phyloP scores from a whole-genome alignment of 2,797 vertebrate species.

The Heliangelus exortis region DNA sequence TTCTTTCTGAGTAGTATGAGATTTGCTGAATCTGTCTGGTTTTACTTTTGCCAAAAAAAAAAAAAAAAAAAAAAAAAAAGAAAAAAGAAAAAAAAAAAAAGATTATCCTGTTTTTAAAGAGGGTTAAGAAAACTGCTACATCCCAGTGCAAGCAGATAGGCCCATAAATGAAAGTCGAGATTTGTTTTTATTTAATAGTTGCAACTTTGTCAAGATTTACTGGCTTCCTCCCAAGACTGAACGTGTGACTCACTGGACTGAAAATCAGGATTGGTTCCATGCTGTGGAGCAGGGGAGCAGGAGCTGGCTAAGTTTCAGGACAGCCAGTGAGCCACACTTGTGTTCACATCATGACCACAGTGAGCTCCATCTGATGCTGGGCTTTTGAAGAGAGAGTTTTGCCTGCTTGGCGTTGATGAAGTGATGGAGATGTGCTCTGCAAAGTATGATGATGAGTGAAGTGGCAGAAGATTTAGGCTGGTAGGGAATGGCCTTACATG shows the following conservation, averaged over 20 bases:
- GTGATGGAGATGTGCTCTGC: background rate
- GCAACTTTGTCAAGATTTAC: background rate
- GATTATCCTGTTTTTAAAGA: conserved; percentile 27
- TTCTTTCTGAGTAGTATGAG: background rate
- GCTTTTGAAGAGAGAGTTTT: background rate
- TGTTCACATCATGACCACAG: background rate
- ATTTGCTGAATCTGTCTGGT: background rate
- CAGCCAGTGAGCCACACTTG: background rate
- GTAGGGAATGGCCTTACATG: fast-evolving
- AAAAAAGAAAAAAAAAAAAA: background rate
- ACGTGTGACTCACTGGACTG: background rate
- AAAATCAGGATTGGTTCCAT: background rate
- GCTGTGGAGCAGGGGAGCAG: fast-evolving
- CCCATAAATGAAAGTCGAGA: conserved; percentile 19
- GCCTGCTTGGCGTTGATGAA: background rate
- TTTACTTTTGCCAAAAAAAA: conserved; percentile 40
- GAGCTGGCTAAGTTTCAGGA: background rate
- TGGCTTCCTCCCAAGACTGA: background rate
- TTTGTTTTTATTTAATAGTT: conserved; percentile 25
- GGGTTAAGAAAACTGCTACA: background rate
- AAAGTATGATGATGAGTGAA: background rate
- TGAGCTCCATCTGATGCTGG: background rate
- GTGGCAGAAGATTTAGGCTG: background rate
- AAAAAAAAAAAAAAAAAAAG: background rate
- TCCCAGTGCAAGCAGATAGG: conserved; percentile 15